Base-by-base conservation (phyloP, 1,140 invertebrate species). In the Coptotermes formosanus region DNA sequence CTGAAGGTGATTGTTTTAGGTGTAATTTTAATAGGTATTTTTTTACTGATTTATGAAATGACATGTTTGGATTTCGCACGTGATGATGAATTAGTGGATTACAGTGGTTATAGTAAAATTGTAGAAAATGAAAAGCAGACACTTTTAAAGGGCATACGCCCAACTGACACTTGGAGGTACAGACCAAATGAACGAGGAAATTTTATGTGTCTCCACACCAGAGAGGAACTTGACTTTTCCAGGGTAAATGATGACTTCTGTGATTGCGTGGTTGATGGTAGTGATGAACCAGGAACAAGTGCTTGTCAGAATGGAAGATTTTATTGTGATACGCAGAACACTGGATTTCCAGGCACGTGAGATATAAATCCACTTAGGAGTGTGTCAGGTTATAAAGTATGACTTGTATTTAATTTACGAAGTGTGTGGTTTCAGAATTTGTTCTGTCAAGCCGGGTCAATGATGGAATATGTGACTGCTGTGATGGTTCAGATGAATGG, bases 171-270 rank as follows among this genome's bases (percentile, higher is more conserved):
- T 45, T 9, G 23, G 75, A 64, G 43, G 48, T 93, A 92, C 86
- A 86, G 89, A 38, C 90, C 90, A 32, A 90, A 90, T 87, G 84
- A 83, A 3, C 88, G 88, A 21, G 90, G 89, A 21, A 90, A 91
- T 85, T 93, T 93, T 87, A 86, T 87, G 30, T 93, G 92, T 88
- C 89, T 92, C 23, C 48, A 87, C 32, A 90, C 90, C 30, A 89
- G 88, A n/a, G 88, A 89, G 85, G 88, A 91, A 85, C 90, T 92
- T 69, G 88, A 91, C 32, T 95, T 94, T 91, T 90, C 94, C 16
- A 94, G 94, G 90, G 92, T 99, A 9, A 99, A 99, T 90, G 98
- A 99, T 92, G 95, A 99, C 91, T 99, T 97, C 89, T 99, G 98
- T 92, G 98, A 99, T 91, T 99, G 98, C 92, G 89, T 91, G 45